A percentile compares a stretch with the other conserved stretches of the same genome.
Conservation (phyloP, 2,113 vertebrate species). For the Rhadina sibilatrix region DNA sequence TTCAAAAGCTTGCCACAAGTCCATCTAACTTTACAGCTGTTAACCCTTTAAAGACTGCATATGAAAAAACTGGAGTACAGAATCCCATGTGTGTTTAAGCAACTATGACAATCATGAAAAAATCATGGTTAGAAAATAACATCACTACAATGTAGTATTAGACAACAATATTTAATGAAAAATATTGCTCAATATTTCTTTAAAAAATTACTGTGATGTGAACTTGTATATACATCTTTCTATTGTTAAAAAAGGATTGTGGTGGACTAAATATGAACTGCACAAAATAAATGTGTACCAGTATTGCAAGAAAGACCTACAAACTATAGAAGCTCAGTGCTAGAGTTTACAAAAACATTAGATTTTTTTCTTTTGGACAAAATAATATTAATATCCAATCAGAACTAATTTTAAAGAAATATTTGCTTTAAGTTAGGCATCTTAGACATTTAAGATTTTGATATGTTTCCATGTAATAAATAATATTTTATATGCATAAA, state of each 20-base stretch:
- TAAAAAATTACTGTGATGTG: slow-evolving; percentile 64
- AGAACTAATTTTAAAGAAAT: slow-evolving; percentile 63
- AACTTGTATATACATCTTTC: slow-evolving; percentile 70
- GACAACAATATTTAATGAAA: slow-evolving; percentile 76
- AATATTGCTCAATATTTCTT: slow-evolving; percentile 72
- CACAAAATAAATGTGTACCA: slow-evolving; percentile 67
- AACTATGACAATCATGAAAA: slow-evolving; percentile 52
- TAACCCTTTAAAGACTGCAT: slow-evolving; percentile 79
- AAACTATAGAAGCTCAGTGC: slow-evolving; percentile 69
- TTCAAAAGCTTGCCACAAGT: slow-evolving; percentile 74
- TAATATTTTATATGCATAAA: slow-evolving; percentile 72
- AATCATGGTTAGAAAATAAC: slow-evolving; percentile 69
- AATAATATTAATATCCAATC: slow-evolving; percentile 67
- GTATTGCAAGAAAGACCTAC: slow-evolving; percentile 74
- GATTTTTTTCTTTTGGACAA: slow-evolving; percentile 43
- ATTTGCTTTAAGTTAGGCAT: slow-evolving; percentile 62
- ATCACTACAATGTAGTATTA: slow-evolving; percentile 64
- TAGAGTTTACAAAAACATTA: slow-evolving; percentile 64
- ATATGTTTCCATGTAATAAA: slow-evolving; percentile 77
- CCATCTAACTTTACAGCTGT: slow-evolving; percentile 68
- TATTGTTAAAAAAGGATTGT: slow-evolving; percentile 63
- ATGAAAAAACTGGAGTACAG: slow-evolving; percentile 57
- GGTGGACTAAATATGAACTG: slow-evolving; percentile 57
- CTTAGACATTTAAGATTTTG: slow-evolving; percentile 61
- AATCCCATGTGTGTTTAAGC: slow-evolving; percentile 50